phyloP scores from a whole-genome alignment of 2,797 vertebrate species.

The Ceryle rudis region DNA sequence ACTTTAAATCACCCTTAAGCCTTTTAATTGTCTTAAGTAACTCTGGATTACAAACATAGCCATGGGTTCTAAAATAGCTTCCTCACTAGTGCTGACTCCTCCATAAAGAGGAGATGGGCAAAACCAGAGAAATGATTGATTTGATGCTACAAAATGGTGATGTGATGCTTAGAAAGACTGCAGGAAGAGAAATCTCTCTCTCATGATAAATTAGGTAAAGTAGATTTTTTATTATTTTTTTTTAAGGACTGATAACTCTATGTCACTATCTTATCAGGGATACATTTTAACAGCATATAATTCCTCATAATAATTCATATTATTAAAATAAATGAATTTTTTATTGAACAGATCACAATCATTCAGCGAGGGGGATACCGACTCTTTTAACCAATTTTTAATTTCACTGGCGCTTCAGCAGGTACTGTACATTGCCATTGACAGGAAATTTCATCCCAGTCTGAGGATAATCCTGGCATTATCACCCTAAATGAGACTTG shows the following conservation, averaged over 20 bases:
- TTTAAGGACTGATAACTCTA: not conserved
- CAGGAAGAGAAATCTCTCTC: not conserved
- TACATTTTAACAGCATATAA: not conserved
- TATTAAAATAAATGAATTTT: not conserved
- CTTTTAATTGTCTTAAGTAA: not conserved
- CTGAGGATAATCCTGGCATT: constrained; percentile 12
- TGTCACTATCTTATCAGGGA: not conserved
- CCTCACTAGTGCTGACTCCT: not conserved
- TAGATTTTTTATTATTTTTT: not conserved
- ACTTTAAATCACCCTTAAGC: not conserved
- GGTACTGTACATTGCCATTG: not conserved
- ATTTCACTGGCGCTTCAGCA: not conserved
- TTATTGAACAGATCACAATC: not conserved
- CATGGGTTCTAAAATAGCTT: not conserved
- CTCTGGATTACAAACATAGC: not conserved
- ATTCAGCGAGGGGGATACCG: not conserved
- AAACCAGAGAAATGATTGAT: not conserved
- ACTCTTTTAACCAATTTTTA: not conserved
- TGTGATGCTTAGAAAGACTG: not conserved
- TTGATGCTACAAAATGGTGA: not conserved
- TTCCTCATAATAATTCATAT: not conserved
- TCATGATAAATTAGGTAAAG: not conserved
- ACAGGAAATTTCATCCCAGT: not conserved
- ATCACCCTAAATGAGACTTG: constrained; percentile 21
- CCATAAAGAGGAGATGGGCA: not conserved